Conservation (phyloP, 1,140 invertebrate species). For the Listronotus bonariensis region DNA sequence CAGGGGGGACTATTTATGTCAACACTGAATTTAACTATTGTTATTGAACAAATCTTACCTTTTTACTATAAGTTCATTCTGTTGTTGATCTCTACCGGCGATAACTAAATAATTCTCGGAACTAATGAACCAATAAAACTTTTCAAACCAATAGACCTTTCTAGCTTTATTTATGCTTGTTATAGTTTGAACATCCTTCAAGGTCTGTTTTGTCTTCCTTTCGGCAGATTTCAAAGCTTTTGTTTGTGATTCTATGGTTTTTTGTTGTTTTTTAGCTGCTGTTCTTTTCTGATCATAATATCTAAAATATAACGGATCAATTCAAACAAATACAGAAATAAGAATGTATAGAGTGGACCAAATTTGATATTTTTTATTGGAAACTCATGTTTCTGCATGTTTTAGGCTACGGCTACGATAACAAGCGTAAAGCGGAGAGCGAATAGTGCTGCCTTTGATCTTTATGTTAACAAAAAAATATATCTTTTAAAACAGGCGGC, state of each 20-base stretch:
- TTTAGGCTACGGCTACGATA: too few relatives aligned
- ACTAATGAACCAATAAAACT: slow-evolving; percentile 99
- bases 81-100: slow-evolving; percentile 94
- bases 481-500: too few relatives aligned
- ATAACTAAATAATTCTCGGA: slow-evolving; percentile 98
- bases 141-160: slow-evolving; percentile 98
- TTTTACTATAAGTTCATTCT: slow-evolving; percentile 98
- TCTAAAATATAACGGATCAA: slow-evolving; percentile 53
- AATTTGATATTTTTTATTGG: too few relatives aligned
- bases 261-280: slow-evolving; percentile 94
- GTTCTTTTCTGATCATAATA: slow-evolving; percentile 91
- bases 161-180: slow-evolving; percentile 92
- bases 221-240: slow-evolving; percentile 97
- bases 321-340: background rate
- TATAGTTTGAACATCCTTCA: slow-evolving; percentile 92
- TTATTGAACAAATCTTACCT: slow-evolving; percentile 56
- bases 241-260: slow-evolving; percentile 91
- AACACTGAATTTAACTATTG: too few relatives aligned
- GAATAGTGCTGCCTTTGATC: too few relatives aligned
- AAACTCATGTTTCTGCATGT: too few relatives aligned
- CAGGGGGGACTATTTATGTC: too few relatives aligned
- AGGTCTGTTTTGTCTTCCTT: slow-evolving; percentile 89
- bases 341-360: too few relatives aligned
- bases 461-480: too few relatives aligned
- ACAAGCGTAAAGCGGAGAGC: too few relatives aligned